Evolutionary conservation across 2,797 vertebrate genomes (phyloP), one percentile per base, ranked within the genome.

Genomic region (Graptemys geographica): DNA sequence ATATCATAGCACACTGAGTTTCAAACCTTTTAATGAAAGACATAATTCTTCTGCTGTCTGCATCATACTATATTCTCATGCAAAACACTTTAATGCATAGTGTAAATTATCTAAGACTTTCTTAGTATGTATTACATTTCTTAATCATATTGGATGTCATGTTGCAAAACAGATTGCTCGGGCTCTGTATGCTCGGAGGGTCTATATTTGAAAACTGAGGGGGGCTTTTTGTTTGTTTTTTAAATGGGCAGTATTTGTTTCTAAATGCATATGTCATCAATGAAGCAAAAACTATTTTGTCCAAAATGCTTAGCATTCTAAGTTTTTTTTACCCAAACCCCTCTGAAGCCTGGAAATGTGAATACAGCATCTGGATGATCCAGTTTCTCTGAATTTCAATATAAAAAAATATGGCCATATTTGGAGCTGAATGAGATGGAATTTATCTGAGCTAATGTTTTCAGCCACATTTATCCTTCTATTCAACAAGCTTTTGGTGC

Each of bases 1-100:
- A 97, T 97, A 98, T 97, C 97, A 97, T 87, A 96, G 96, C 98
- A 98, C 96, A 98, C 94, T 94, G 97, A 98, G 97, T 97, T 97
- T 97, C 97, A 95, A 98, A 97, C 97, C 97, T 98, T 98, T 98
- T 98, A 98, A 98, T 98, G 98, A 98, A 98, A 98, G 97, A 97
- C 95, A 97, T 98, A 98, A 98, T 97, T 98, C 98, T 98, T 98
- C 86, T 83, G 84, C 96, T 97, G 98, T 98, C 98, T 96, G 94
- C 95, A 97, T 98, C 97, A 97, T 96, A 96, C 97, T 97, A 98
- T 98, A 98, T 98, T 98, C 97, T 98, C 97, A 98, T 97, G 98
- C 98, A 98, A 98, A 98, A 98, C 97, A 98, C 96, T 98, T 98
- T 98, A 98, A 98, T 98, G 97, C 95, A 96, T 94, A 79, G 88